Percentiles rank a stretch among this genome's conserved stretches.
phyloP scores from a whole-genome alignment of 2,888 invertebrate genomes.

The Ectropis crepuscularia region DNA sequence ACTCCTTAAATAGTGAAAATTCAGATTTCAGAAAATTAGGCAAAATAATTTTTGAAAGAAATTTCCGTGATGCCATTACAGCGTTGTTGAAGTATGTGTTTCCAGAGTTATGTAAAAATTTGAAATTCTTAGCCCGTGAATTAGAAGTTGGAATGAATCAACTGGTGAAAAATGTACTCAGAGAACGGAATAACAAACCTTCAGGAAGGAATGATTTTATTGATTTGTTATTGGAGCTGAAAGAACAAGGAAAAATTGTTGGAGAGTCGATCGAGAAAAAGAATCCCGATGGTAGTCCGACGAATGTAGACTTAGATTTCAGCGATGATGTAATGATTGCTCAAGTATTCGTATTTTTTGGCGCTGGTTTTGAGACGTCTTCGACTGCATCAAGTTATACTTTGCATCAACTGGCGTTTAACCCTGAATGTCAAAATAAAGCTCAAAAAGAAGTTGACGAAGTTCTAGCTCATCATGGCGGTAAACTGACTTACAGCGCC shows the following conservation, averaged over 20 bases:
- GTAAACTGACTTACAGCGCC: conserved; percentile 70
- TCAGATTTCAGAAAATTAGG: conserved; percentile 72
- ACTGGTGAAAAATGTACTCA: conserved; percentile 61
- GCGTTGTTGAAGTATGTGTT: conserved; percentile 64
- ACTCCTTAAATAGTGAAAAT: conserved; percentile 66
- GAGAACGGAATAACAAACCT: conserved; percentile 64
- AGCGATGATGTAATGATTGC: conserved; percentile 67
- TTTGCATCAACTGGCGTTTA: conserved; percentile 75
- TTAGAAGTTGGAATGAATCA: conserved; percentile 60
- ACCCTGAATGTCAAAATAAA: conserved; percentile 74
- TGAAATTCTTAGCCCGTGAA: conserved; percentile 62
- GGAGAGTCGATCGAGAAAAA: conserved; percentile 69
- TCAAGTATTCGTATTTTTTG: conserved; percentile 77
- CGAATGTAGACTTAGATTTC: conserved; percentile 64
- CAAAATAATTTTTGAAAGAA: conserved; percentile 67
- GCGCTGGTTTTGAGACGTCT: conserved; percentile 82
- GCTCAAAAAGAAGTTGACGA: conserved; percentile 72
- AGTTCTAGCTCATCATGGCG: conserved; percentile 63
- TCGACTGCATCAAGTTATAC: conserved; percentile 78
- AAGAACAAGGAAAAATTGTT: conserved; percentile 66
- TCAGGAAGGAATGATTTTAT: conserved; percentile 75
- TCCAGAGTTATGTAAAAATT: conserved; percentile 65
- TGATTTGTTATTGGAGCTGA: conserved; percentile 70
- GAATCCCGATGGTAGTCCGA: conserved; percentile 63
- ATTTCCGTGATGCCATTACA: conserved; percentile 57